Evolutionary conservation across 2,888 invertebrate species (phyloP).

Genomic region (Antheraea assamensis): DNA sequence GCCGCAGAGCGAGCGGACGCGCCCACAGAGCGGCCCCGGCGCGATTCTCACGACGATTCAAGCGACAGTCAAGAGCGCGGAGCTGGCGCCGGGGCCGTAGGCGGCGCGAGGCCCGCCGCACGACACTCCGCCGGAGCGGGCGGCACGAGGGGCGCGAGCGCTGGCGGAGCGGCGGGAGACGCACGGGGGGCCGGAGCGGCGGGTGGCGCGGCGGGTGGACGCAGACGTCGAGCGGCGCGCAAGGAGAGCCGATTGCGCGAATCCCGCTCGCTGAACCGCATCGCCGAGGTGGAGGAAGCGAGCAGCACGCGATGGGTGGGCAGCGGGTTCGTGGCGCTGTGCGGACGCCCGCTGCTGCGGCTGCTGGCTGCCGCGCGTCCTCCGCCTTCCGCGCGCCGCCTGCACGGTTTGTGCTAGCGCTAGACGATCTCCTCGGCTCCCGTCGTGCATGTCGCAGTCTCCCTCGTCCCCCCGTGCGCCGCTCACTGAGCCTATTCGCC

Average conservation of each 20-base stretch:
- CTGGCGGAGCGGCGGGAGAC: constrained; percentile 37
- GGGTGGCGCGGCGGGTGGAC: constrained; percentile 45
- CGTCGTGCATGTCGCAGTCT: constrained; percentile 14
- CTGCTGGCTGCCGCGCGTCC: constrained; percentile 79
- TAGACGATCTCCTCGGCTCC: constrained; percentile 21
- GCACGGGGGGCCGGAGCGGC: constrained; percentile 40
- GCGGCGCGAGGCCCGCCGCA: constrained; percentile 35
- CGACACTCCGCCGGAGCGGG: constrained; percentile 49
- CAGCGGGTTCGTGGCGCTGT: constrained; percentile 70
- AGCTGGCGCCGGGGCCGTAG: constrained; percentile 71
- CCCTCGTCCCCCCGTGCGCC: constrained; percentile 11
- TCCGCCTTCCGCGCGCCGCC: constrained; percentile 62
- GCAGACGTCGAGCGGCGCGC: constrained; percentile 52
- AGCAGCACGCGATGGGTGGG: constrained; percentile 67
- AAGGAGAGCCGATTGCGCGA: constrained; percentile 85
- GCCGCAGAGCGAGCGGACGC: constrained; percentile 84
- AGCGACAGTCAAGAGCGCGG: constrained; percentile 92
- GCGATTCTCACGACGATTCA: constrained; percentile 93
- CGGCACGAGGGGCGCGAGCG: constrained; percentile 36
- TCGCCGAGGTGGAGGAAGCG: constrained; percentile 92
- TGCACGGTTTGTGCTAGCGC: constrained; percentile 72
- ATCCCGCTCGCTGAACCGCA: constrained; percentile 92
- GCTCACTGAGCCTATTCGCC: constrained; percentile 7
- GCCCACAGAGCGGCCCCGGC: constrained; percentile 84
- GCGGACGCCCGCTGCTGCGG: constrained; percentile 72